Evolutionary conservation across 2,888 invertebrate species (phyloP).

Genomic region (Cryptus viduatorius): DNA sequence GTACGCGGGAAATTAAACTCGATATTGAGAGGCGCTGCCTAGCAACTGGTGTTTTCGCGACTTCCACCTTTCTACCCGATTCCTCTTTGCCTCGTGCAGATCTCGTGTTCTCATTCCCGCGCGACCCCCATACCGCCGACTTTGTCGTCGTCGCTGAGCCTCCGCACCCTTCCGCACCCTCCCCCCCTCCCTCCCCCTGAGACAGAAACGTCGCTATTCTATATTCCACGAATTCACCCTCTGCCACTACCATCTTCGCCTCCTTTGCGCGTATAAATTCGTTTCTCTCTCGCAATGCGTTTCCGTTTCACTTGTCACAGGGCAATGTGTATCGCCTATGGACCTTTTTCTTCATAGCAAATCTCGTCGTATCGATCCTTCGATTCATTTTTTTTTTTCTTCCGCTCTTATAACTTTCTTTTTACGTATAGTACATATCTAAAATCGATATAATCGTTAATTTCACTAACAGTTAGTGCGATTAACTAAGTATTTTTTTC

Average conservation of each 20-base stretch:
- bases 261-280: conserved; percentile 52
- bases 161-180: conserved; percentile 24
- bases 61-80: conserved; percentile 70
- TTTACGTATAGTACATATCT: no score
- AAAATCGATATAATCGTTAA: no score
- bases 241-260: conserved; percentile 14
- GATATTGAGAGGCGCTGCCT: conserved; percentile 82
- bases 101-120: conserved; percentile 50
- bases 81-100: conserved; percentile 42
- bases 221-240: conserved; percentile 22
- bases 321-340: conserved; percentile 17
- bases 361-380: background rate
- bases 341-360: conserved; percentile 20
- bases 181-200: conserved; percentile 47
- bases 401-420: background rate
- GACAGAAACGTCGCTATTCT: conserved; percentile 53
- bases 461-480: no score
- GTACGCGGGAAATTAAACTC: conserved; percentile 69
- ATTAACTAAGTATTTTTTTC: no score
- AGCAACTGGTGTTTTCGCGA: conserved; percentile 83
- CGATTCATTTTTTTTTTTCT: background rate
- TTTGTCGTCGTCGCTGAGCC: conserved; percentile 52
- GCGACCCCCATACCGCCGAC: conserved; percentile 42
- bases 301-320: background rate
- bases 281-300: conserved; percentile 27